phyloP scores from a whole-genome alignment of 2,888 invertebrate species.

The Limnephilus auricula region DNA sequence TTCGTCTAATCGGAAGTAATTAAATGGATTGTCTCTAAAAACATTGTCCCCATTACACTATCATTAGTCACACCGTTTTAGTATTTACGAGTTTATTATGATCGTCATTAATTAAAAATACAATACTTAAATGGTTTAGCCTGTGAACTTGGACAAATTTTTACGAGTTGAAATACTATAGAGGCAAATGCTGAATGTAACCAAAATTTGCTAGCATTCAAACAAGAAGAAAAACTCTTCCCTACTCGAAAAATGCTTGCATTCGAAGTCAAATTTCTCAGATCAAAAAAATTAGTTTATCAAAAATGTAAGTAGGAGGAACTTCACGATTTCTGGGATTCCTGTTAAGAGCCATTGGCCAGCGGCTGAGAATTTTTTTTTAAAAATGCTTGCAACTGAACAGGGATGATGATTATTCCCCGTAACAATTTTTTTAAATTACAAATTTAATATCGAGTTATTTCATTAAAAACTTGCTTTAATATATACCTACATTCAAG shows the following conservation, averaged over 20 bases:
- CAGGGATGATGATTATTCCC: too few species aligned
- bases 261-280: neutral
- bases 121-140: neutral
- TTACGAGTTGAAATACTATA: neutral
- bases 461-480: too few species aligned
- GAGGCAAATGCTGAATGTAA: neutral
- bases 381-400: too few species aligned
- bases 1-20: slow-evolving; percentile 33
- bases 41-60: neutral
- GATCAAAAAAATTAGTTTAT: neutral
- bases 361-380: too few species aligned
- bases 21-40: neutral
- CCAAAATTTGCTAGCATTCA: neutral
- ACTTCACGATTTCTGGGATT: neutral
- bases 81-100: neutral
- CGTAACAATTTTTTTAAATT: too few species aligned
- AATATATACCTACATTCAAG: too few species aligned
- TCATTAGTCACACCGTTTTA: neutral
- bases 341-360: too few species aligned
- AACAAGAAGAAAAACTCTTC: neutral
- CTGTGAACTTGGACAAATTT: neutral
- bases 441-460: too few species aligned
- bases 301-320: neutral
- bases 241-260: neutral
- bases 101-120: neutral